Base-by-base conservation (phyloP, 2,888 invertebrate species). In the Diarsia dahlii region DNA sequence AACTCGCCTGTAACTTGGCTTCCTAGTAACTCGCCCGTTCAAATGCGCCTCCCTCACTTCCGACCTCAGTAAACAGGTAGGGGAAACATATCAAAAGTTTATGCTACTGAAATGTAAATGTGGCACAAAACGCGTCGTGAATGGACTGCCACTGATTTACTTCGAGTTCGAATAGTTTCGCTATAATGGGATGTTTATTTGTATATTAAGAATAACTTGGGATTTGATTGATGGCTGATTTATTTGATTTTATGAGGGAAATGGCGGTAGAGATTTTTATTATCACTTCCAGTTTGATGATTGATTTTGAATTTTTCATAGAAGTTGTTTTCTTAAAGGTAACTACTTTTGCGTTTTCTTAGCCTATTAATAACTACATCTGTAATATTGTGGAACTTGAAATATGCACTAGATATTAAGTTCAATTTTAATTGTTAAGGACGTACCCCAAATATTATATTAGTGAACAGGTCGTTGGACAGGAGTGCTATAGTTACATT, bases 31-130 rank as follows among this genome's bases (percentile, higher is more conserved):
- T 88, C n/a, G 69, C 60, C 64, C 75, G 63, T 84, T 66, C 82
- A 89, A 94, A 93, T 89, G 89, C 74, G 66, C 86, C 89, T 81
- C 74, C 76, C 87, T 87, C 90, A 94, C 95, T 95, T 95, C 95
- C 95, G 94, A 93, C 91, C 89, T 82, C 90, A 87, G 92, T 94
- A 94, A 95, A 94, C 93, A 94, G 95, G 94, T 94, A 94, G 93
- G 94, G 92, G 93, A 93, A 94, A 94, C 94, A 93, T 91, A 92
- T 93, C 91, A 92, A 91, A 92, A 92, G 93, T 93, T 93, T 91
- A 93, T 89, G 94, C 94, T 94, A 94, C 94, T 90, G 94, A 91
- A 93, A 92, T 90, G 90, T 91, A 90, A 92, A 91, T 91, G 91
- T 89, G 89, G 87, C 88, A 91, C 89, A 89, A 89, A 89, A 89